Percentiles rank a stretch among this genome's conserved stretches.
These are phyloP conservation scores for Mus pahari DNA, from an alignment of 2,113 vertebrate genomes.

Conservation along the genomic window DNA sequence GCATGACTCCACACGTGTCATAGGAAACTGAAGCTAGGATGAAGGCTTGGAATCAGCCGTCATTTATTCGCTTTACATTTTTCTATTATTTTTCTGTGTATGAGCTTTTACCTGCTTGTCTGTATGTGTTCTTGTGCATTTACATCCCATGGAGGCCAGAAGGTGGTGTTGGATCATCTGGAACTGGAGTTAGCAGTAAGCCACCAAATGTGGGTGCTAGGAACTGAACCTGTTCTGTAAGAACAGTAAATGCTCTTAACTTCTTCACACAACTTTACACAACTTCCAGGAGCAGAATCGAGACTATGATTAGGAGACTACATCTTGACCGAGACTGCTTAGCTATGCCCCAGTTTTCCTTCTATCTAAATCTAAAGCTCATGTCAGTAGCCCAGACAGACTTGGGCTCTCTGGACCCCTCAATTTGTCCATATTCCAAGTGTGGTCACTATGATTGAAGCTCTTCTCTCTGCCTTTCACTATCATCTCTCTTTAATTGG, in stretches of 20 bases:
- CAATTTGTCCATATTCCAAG: neutral
- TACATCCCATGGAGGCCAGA: neutral
- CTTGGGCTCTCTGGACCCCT: neutral
- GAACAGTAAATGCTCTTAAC: neutral
- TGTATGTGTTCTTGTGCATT: neutral
- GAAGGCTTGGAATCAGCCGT: neutral
- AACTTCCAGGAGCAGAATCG: neutral
- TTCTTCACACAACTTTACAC: neutral
- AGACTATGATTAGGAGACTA: neutral
- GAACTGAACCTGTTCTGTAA: neutral
- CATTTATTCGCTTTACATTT: neutral
- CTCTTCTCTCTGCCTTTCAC: neutral
- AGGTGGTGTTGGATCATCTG: neutral
- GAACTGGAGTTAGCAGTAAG: neutral
- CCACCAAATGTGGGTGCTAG: neutral
- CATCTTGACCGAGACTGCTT: neutral
- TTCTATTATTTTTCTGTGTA: neutral
- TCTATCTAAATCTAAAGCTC: neutral
- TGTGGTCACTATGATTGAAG: neutral
- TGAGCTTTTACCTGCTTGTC: neutral
- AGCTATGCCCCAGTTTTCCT: neutral
- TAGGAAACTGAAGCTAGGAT: neutral
- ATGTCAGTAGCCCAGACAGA: neutral
- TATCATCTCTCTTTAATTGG: neutral
- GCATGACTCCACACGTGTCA: neutral